phyloP scores from a whole-genome alignment of 1,140 invertebrate species.

The Sinella curviseta region DNA sequence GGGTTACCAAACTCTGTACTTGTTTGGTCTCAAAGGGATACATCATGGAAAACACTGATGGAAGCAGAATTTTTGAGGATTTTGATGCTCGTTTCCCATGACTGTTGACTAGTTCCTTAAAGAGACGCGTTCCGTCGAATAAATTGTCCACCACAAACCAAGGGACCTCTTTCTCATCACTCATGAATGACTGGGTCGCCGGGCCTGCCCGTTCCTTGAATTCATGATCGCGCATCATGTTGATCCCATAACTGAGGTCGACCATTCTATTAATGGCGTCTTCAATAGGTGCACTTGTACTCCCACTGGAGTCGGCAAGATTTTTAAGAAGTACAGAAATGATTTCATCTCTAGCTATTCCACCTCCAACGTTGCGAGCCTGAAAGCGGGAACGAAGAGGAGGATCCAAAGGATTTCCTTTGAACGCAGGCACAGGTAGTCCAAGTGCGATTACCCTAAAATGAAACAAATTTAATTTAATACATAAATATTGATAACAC shows the following conservation, averaged over 20 bases:
- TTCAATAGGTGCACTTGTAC: not conserved
- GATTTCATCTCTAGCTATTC: not conserved
- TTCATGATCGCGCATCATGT: not conserved
- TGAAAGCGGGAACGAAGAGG: constrained; percentile 93
- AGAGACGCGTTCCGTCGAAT: not conserved
- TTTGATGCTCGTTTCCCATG: not conserved
- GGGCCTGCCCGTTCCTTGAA: not conserved
- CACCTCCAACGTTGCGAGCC: constrained; percentile 70
- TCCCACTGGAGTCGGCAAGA: not conserved
- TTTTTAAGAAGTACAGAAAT: not conserved
- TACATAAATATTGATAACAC: too few relatives aligned
- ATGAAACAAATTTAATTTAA: not conserved
- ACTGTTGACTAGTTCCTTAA: not conserved
- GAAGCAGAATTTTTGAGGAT: not conserved
- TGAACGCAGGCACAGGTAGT: constrained; percentile 80
- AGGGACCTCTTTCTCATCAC: not conserved
- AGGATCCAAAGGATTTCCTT: constrained; percentile 91
- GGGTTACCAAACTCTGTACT: not conserved
- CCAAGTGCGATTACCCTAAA: constrained; percentile 82
- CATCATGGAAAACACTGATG: not conserved
- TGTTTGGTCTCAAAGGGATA: not conserved
- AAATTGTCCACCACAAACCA: constrained; percentile 8
- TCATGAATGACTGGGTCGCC: not conserved
- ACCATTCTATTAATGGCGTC: not conserved
- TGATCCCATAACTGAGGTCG: not conserved